phyloP scores from a whole-genome alignment of 2,797 vertebrate genomes.

The Enteromius unitaeniatus region DNA sequence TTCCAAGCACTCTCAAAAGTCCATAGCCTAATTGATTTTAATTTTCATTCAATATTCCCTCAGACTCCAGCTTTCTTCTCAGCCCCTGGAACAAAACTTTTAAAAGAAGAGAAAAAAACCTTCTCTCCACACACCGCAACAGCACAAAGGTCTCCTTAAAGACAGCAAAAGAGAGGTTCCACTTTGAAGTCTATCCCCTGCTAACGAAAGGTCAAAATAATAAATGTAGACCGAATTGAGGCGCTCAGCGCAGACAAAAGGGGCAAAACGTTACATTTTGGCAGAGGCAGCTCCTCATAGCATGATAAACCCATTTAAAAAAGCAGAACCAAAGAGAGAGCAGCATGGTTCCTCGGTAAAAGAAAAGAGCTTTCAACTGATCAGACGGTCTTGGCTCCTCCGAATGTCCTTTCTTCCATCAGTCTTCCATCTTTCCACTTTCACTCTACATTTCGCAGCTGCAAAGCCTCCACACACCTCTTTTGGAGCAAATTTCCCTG shows the following conservation, averaged over 20 bases:
- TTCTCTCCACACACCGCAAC: constrained; percentile 73
- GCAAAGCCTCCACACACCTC: constrained; percentile 56
- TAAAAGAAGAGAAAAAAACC: constrained; percentile 69
- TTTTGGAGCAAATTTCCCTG: constrained; percentile 60
- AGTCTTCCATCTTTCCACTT: constrained; percentile 61
- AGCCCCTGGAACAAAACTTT: constrained; percentile 79
- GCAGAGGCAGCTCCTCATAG: constrained; percentile 81
- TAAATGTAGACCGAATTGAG: constrained; percentile 91
- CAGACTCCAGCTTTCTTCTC: constrained; percentile 77
- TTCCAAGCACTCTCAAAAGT: constrained; percentile 75
- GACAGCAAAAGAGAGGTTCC: constrained; percentile 71
- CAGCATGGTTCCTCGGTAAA: constrained; percentile 77
- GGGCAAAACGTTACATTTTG: constrained; percentile 87
- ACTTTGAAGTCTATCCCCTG: constrained; percentile 79
- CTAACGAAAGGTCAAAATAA: constrained; percentile 90
- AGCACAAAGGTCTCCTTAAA: constrained; percentile 79
- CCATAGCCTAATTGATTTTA: constrained; percentile 88
- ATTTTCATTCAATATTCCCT: constrained; percentile 82
- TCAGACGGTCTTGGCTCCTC: constrained; percentile 82
- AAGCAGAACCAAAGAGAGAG: constrained; percentile 79
- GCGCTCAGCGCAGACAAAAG: constrained; percentile 79
- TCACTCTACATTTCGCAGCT: constrained; percentile 60
- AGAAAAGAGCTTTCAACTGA: constrained; percentile 78
- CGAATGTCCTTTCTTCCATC: constrained; percentile 66
- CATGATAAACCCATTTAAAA: constrained; percentile 89